Base-by-base conservation (phyloP, 30 jellyfish, hydroid and myxozoan species). In the Chironex yamaguchii region DNA sequence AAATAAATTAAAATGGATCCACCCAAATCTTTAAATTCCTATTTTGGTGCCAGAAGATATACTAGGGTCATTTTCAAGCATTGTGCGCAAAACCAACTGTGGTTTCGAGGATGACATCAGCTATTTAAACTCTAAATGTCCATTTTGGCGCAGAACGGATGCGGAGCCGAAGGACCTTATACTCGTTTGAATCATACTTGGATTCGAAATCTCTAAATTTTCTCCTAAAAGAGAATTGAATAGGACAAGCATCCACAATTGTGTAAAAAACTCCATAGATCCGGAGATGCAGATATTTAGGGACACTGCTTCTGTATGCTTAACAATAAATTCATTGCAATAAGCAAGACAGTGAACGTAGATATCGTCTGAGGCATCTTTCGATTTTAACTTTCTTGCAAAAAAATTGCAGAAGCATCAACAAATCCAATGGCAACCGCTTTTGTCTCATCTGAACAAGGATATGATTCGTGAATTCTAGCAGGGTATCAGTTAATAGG, bases 141-240 rank as follows among this genome's bases (percentile, higher is more conserved):
- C 84, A 67, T 49, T 85, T 81, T 64, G 92, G 42, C 13, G 92
- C 85, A 1, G 92, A 81, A 29, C 36, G 92, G 52, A 58, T 81
- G 49, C 68, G 76, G 21, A 81, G 85, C 51, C 77, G 77, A 36
- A 81, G 77, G 92, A 81, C 85, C 1, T 81, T 65, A 85, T 67
- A 81, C 0, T 58, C 48, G 1, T 33, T 68, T 42, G 79, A 53
- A 33, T 28, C 29, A 22, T 81, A 24, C 31, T 81, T 67, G 29
- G 22, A 24, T 3, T 34, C 29, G 34, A 81, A 81, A 25, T 75
- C 88, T 49, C 14, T 75, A 62, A 30, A 75, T 14, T 26, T 75
- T 29, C 53, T 48, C 78, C 12, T 50, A 75, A 29, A 75, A 62
- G 27, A 75, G 42, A 52, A 75, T 75, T 1, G 88, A 58, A 62